phyloP scores from a whole-genome alignment of 2,797 vertebrate genomes.

The Synaphobranchus kaupii region DNA sequence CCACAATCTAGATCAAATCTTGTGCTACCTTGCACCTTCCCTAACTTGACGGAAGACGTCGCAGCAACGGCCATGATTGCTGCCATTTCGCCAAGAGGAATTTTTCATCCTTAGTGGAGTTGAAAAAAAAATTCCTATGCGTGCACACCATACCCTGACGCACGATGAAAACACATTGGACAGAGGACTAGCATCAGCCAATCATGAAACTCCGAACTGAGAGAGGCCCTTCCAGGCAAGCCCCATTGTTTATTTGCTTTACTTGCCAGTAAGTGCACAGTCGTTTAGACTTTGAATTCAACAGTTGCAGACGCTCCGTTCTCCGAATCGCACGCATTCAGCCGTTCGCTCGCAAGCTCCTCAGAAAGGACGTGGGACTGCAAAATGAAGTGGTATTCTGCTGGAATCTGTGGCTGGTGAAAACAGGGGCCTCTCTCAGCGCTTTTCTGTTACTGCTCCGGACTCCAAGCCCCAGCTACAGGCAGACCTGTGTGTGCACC shows the following conservation, averaged over 20 bases:
- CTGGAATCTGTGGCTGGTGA: not conserved
- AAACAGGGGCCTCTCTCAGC: not conserved
- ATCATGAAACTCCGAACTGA: not conserved
- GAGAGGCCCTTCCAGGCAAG: not conserved
- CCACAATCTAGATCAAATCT: not conserved
- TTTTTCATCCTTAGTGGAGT: not conserved
- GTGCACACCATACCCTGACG: not conserved
- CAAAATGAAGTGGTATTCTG: not conserved
- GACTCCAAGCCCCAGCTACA: not conserved
- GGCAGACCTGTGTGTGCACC: not conserved
- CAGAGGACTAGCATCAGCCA: not conserved
- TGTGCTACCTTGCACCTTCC: not conserved
- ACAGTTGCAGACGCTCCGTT: not conserved
- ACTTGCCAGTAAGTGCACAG: not conserved
- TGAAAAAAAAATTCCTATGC: not conserved
- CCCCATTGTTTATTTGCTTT: not conserved
- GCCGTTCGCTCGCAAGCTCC: not conserved
- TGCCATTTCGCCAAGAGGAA: not conserved
- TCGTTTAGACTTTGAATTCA: constrained; percentile 2
- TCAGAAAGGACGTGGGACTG: not conserved
- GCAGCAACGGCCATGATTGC: not conserved
- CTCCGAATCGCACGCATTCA: not conserved
- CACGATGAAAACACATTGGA: not conserved
- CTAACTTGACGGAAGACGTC: not conserved
- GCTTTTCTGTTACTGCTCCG: not conserved